Evolutionary conservation across 2,888 invertebrate genomes (phyloP).

Genomic region (Macaria liturata): DNA sequence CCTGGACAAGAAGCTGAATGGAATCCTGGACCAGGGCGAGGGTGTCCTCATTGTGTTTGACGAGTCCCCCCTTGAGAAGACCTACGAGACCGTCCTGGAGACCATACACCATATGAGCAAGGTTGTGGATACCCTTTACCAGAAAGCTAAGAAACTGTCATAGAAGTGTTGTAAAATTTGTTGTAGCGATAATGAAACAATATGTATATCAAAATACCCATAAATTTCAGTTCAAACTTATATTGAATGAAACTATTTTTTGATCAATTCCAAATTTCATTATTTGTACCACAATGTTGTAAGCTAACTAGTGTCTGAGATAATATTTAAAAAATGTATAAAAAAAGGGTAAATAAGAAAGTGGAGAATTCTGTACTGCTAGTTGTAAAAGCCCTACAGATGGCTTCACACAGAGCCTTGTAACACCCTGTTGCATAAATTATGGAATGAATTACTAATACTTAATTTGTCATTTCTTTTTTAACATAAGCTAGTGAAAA

Average conservation of each 20-base stretch:
- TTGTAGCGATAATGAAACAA: conserved; percentile 76
- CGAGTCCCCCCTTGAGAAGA: conserved; percentile 96
- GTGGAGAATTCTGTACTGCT: conserved; percentile 52
- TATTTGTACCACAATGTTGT: conserved; percentile 56
- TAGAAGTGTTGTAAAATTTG: conserved; percentile 79
- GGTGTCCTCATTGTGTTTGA: conserved; percentile 99
- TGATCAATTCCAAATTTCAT: conserved; percentile 64
- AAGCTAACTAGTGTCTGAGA: conserved; percentile 48
- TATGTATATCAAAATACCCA: conserved; percentile 74
- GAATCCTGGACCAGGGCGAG: conserved; percentile 99
- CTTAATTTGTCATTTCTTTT: conserved; percentile 60
- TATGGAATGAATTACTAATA: conserved; percentile 63
- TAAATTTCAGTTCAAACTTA: conserved; percentile 70
- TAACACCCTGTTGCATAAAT: conserved; percentile 41
- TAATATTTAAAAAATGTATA: conserved; percentile 45
- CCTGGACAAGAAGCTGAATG: conserved; percentile 97
- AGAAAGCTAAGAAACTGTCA: conserved; percentile 99
- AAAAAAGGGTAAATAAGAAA: conserved; percentile 39
- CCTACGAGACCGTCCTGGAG: conserved; percentile 98
- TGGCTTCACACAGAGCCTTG: conserved; percentile 29
- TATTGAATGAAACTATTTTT: conserved; percentile 67
- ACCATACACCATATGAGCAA: conserved; percentile 99
- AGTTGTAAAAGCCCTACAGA: conserved; percentile 17
- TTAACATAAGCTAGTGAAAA: conserved; percentile 78
- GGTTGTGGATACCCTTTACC: conserved; percentile 99